Evolutionary conservation across 1,140 invertebrate genomes (phyloP), one percentile per base, ranked within the genome.

Genomic region (Drosophila sechellia): DNA sequence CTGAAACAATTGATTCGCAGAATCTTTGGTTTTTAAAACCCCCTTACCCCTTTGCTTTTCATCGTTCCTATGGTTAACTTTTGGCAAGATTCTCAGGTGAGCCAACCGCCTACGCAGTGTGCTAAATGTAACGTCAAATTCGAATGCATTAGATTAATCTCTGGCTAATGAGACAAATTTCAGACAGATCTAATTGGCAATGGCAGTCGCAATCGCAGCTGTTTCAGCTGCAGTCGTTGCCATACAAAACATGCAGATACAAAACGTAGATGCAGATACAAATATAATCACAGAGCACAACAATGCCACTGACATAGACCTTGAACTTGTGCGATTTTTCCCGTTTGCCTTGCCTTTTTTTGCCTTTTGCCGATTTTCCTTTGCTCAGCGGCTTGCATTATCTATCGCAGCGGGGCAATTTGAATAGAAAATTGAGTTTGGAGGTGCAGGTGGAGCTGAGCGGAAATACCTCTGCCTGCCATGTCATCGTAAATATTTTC

Each of bases 81-180:
- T 83, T 81, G 79, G 79, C 79, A 78, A 37, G 35, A 13, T n/a
- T 17, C 27, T 55, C 66, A 70, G 63, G 63, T 70, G 49, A 39
- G 20, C 27, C 66, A 40, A 20, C 20, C 66, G 40, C 79, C 79
- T 79, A 83, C 74, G 42, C 61, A 48, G 31, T 27, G 35, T 25
- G 43, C 54, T 54, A 75, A 86, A 77, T 74, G 81, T 63, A 74
- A 77, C 81, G 59, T 83, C 70, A 86, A 85, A 85, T 86, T 77
- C 61, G 59, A 80, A 31, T 70, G 81, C 66, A 86, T 73, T 85
- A 85, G 71, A 85, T 85, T 85, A 85, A 85, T 85, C 81, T 85
- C 42, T 20, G 46, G 81, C 66, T 85, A 85, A 85, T 85, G 81
- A 85, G 81, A 85, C 81, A 85, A 69, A 85, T 81, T 76, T 59